Percentiles rank a stretch among this genome's conserved stretches.
These are phyloP conservation scores for Gonocerus acuteangulatus DNA, from an alignment of 2,888 invertebrate genomes.

Conservation along the genomic window DNA sequence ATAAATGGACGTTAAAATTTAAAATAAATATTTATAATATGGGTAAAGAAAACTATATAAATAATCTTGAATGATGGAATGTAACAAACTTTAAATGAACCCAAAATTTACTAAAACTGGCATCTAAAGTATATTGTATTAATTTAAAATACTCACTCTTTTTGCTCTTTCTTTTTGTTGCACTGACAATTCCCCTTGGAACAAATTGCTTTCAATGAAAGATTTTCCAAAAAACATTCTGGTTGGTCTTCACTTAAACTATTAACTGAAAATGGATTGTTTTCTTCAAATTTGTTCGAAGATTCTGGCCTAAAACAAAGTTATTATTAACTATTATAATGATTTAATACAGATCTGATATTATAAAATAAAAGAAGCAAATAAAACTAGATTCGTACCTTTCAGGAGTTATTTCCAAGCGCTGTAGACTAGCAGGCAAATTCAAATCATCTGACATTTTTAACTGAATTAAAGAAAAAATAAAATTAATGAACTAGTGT, in stretches of 20 bases:
- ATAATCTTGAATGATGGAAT: too few relatives aligned
- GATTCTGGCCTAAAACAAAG: not conserved
- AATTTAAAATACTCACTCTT: constrained; percentile 15
- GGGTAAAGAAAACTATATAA: too few relatives aligned
- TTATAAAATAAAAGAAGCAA: too few relatives aligned
- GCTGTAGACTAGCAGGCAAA: constrained; percentile 37
- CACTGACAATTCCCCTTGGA: constrained; percentile 38
- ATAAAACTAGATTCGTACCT: constrained; percentile 32
- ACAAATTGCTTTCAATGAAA: constrained; percentile 38
- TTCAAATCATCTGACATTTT: constrained; percentile 34
- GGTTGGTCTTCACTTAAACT: constrained; percentile 24
- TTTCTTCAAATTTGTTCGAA: constrained; percentile 2
- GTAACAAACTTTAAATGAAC: too few relatives aligned
- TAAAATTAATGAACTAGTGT: too few relatives aligned
- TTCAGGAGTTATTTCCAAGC: constrained; percentile 38
- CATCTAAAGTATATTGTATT: too few relatives aligned
- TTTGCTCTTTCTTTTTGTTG: constrained; percentile 34
- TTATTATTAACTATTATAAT: not conserved
- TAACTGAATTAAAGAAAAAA: not conserved
- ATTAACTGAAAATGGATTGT: constrained; percentile 13
- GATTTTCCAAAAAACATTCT: constrained; percentile 35
- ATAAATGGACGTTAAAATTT: too few relatives aligned
- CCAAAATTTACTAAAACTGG: too few relatives aligned
- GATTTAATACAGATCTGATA: not conserved
- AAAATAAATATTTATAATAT: too few relatives aligned